These are phyloP conservation scores for Saxicola maurus DNA, from an alignment of 2,797 vertebrate genomes.

Conservation along the genomic window DNA sequence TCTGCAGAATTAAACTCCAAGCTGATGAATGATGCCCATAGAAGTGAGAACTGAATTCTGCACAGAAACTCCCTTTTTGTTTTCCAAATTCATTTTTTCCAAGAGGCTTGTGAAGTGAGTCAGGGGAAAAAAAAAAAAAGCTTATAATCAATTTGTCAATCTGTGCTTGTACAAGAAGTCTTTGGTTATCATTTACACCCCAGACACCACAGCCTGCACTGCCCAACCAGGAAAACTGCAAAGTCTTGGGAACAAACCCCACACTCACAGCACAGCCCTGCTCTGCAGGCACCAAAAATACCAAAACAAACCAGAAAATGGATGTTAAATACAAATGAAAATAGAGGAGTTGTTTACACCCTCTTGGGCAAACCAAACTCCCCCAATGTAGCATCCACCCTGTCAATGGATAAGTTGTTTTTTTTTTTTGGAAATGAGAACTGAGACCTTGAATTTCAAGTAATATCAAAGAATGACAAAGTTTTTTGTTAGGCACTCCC, in stretches of 20 bases:
- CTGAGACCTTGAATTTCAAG: background rate
- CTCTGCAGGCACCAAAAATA: background rate
- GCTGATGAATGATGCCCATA: background rate
- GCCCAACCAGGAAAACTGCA: background rate
- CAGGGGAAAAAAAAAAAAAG: background rate
- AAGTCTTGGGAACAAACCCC: background rate
- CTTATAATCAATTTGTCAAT: background rate
- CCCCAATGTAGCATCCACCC: background rate
- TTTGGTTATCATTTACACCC: background rate
- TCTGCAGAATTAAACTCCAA: slow-evolving; percentile 51
- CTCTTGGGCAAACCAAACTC: background rate
- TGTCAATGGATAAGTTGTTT: background rate
- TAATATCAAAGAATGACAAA: background rate
- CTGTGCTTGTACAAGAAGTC: background rate
- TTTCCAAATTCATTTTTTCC: slow-evolving; percentile 28
- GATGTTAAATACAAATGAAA: background rate
- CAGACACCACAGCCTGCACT: background rate
- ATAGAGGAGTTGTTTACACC: background rate
- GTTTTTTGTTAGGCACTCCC: background rate
- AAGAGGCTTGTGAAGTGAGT: background rate
- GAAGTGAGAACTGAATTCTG: slow-evolving; percentile 5
- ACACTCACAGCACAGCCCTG: background rate
- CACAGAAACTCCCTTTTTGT: background rate
- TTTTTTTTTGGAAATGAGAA: background rate
- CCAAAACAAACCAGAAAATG: background rate